Evolutionary conservation across 1,140 invertebrate genomes (phyloP), one percentile per base, ranked within the genome.

Genomic region (Aphis gossypii): DNA sequence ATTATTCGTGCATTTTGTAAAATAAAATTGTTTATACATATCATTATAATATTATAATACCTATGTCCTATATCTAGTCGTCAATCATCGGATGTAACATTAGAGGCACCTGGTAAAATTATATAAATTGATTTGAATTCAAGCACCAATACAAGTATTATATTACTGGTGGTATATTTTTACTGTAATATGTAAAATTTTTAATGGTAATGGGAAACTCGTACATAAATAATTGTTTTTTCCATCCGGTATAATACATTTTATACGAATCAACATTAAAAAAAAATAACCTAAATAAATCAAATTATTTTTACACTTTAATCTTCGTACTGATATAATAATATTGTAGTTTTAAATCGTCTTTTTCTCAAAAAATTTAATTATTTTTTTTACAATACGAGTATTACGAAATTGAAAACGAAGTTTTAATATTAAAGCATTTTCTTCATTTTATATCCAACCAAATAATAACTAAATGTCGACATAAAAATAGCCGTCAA

Each of bases 261-360:
- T 76, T 76, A 76, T 68, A 76, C 60, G 14, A 76, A 76, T n/a
- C 0, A n/a, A 14, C n/a, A 30, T 76, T 76, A n/a, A 4, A 20
- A 60, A n/a, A n/a, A 76, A n/a, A 76, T n/a, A 76, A n/a, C n/a
- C 60, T 14, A 76, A 76, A 76, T 76, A 76, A 76, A 76, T 76
- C 30, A 76, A 76, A 76, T 76, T 76, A 76, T 76, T 76, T 76
- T 76, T 20, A 14, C 11, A 76, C 18, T 76, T 18, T 18, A n/a
- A 76, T 76, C 2, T 76, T 76, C 5, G 2, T 76, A n/a, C n/a
- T 76, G n/a, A 18, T 76, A n/a, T 76, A 6, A n/a, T 51, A 51
- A 51, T 51, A 20, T 76, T 76, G 60, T 76, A n/a, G n/a, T 6
- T 76, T 30, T 76, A 18, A 76, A 76, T 76, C 30, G n/a, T 20